Evolutionary conservation across 92 coral and sea anemone genomes (phyloP).

Genomic region (Diadumene lineata): DNA sequence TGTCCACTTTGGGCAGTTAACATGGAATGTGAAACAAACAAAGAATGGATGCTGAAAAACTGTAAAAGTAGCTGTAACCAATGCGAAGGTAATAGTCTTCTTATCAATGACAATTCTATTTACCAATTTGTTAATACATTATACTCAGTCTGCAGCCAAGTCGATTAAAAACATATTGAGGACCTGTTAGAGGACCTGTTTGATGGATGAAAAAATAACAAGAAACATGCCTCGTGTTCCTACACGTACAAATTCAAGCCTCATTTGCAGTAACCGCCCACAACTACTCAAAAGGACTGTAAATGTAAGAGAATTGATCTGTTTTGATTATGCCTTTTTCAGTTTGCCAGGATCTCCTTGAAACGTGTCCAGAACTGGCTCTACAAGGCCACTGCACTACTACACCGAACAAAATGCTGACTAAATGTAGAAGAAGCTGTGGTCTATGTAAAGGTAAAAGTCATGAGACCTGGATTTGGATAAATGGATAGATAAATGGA

Average conservation of each 20-base stretch:
- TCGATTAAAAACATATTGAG: too few relatives aligned
- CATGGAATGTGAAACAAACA: constrained; percentile 47
- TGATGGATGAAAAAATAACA: too few relatives aligned
- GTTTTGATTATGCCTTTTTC: too few relatives aligned
- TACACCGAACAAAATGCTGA: constrained; percentile 42
- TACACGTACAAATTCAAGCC: too few relatives aligned
- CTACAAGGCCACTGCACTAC: constrained; percentile 42
- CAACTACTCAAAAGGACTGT: neutral
- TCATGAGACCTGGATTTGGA: too few relatives aligned
- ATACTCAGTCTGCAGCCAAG: too few relatives aligned
- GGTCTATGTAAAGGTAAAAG: constrained; percentile 70
- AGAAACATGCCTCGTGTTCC: too few relatives aligned
- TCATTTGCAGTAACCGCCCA: too few relatives aligned
- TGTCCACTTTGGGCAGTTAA: constrained; percentile 61
- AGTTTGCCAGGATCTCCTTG: constrained; percentile 58
- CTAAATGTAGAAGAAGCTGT: constrained; percentile 68
- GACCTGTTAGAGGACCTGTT: too few relatives aligned
- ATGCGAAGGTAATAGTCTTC: constrained; percentile 57
- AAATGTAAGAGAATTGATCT: too few relatives aligned
- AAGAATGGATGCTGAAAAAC: constrained; percentile 52
- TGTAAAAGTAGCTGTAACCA: constrained; percentile 63
- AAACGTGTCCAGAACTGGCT: constrained; percentile 54
- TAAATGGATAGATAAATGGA: too few relatives aligned
- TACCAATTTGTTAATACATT: neutral
- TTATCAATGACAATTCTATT: neutral